Base-by-base conservation (phyloP, 1,140 invertebrate genomes). In the Brachystomella parvula region DNA sequence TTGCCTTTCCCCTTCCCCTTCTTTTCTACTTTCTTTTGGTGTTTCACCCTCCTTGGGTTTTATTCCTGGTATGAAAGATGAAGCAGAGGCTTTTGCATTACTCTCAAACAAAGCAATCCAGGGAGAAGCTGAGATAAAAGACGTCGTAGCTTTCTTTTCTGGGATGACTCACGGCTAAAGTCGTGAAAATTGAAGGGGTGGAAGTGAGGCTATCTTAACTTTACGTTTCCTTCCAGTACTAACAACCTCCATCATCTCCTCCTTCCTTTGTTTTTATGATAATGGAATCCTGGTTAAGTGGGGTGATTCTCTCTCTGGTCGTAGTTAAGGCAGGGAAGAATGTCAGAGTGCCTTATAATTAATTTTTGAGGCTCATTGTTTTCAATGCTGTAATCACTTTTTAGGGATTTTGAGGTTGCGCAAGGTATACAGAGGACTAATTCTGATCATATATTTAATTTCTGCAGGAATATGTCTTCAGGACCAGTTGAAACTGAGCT, bases 401-500 rank as follows among this genome's bases (percentile, higher is more conserved):
- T 44, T 44, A 44, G n/a, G n/a, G 39, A 9, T 44, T 44, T 39
- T 39, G 6, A 39, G 35, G 35, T 39, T 39, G 35, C 35, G 19
- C 35, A 39, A 39, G 19, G 19, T 9, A 39, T 9, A 6, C 6
- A 39, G 19, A 39, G 19, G 12, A 59, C 9, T 12, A 59, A 24
- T 9, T 3, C 21, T 59, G 15, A 59, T 30, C 30, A 30, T 29
- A 29, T 59, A 3, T 59, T 30, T 59, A 29, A 9, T 12, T 21
- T 15, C 21, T 31, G 30, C 57, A 59, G 57, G 21, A 59, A 28
- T 30, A 60, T 60, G 58, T 60, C 58, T 32, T 71, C 71, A 44
- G 71, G 71, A 63, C 71, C 71, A 39, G 71, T 73, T 21, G 71
- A 73, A 73, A 73, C 71, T 24, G 71, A 73, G 63, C 62, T 73